A percentile compares a stretch with the other conserved stretches of the same genome.
phyloP scores from a whole-genome alignment of 2,113 vertebrate genomes.

The Actenoides hombroni region DNA sequence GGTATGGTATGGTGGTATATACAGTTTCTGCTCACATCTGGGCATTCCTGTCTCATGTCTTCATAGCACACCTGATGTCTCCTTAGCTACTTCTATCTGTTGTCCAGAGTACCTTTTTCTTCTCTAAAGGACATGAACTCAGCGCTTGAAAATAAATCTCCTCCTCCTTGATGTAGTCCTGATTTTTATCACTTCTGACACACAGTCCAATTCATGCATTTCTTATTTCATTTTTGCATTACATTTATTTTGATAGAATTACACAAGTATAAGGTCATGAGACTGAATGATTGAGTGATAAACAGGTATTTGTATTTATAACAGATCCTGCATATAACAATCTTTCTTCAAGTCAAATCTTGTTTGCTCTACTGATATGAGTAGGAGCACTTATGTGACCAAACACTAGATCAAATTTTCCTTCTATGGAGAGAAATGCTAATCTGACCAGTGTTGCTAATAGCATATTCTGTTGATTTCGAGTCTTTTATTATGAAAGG shows the following conservation, averaged over 20 bases:
- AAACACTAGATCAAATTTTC: not conserved
- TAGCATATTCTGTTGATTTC: not conserved
- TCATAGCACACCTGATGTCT: not conserved
- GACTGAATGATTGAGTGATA: not conserved
- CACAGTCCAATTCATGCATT: not conserved
- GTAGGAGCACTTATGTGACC: not conserved
- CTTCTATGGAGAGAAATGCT: not conserved
- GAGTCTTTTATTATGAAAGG: not conserved
- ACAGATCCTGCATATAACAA: not conserved
- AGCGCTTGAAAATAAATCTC: not conserved
- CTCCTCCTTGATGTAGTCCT: not conserved
- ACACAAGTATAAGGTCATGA: not conserved
- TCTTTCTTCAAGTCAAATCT: not conserved
- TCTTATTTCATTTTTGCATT: not conserved
- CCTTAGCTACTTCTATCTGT: not conserved
- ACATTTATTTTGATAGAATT: not conserved
- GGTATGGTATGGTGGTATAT: too few species aligned
- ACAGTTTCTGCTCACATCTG: fast-evolving
- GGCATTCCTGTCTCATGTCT: not conserved
- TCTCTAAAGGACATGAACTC: not conserved
- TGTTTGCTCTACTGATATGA: not conserved
- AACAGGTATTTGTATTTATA: not conserved
- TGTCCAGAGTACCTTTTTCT: not conserved
- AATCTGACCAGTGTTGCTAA: not conserved
- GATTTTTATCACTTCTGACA: not conserved